These are phyloP conservation scores for Masnerella sp. DNA, from an alignment of 2,888 invertebrate species.

Conservation along the genomic window DNA sequence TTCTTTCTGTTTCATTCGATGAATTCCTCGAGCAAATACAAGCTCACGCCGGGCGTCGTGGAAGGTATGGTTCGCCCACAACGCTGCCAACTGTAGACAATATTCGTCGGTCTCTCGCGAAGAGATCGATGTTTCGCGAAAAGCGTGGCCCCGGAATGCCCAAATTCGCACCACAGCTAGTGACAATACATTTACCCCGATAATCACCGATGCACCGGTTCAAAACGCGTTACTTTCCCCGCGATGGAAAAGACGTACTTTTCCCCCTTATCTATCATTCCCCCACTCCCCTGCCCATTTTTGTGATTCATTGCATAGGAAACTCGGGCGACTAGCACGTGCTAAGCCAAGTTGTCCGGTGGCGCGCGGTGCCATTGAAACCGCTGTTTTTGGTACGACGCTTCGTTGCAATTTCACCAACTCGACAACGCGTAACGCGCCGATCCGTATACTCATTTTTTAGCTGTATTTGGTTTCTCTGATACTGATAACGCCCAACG, in stretches of 20 bases:
- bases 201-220: too few species aligned
- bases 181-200: too few species aligned
- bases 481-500: conserved; percentile 18
- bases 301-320: too few species aligned
- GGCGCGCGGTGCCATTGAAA: conserved; percentile 6
- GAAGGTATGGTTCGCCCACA: conserved; percentile 55
- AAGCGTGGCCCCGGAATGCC: conserved; percentile 27
- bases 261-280: too few species aligned
- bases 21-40: conserved; percentile 56
- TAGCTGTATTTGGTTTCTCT: background rate
- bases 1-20: conserved; percentile 60
- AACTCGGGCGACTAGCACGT: too few species aligned
- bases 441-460: background rate
- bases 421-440: background rate
- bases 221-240: too few species aligned
- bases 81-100: conserved; percentile 50
- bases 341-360: too few species aligned
- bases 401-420: conserved; percentile 5
- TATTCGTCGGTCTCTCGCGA: conserved; percentile 41
- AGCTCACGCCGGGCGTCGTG: conserved; percentile 51
- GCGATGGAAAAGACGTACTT: too few species aligned
- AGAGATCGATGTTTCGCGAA: conserved; percentile 50
- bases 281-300: too few species aligned
- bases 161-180: conserved; percentile 29
- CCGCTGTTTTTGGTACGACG: conserved; percentile 9